phyloP scores from a whole-genome alignment of 1,140 invertebrate species.

The Cydia strobilella region DNA sequence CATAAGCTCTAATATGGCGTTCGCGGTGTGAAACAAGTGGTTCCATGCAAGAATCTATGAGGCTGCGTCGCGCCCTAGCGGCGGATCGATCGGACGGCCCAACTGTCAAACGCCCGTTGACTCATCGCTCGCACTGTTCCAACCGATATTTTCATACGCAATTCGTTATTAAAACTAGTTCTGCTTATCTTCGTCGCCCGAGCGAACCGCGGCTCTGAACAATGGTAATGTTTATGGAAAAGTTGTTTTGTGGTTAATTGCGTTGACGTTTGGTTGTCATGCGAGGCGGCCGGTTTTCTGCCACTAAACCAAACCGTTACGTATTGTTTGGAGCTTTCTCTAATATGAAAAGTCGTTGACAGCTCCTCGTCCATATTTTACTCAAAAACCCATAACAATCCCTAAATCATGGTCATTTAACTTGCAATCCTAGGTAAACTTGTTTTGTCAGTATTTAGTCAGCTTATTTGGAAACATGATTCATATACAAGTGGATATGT shows the following conservation, averaged over 20 bases:
- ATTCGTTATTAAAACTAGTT: constrained; percentile 54
- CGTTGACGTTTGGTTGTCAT: constrained; percentile 23
- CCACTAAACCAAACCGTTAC: neutral
- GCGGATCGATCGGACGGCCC: constrained; percentile 72
- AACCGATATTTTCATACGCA: constrained; percentile 68
- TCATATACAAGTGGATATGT: neutral
- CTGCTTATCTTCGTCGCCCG: constrained; percentile 44
- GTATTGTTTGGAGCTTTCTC: neutral
- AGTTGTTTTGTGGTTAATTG: constrained; percentile 1
- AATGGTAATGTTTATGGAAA: constrained; percentile 42
- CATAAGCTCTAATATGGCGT: constrained; percentile 47
- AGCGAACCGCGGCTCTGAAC: constrained; percentile 35
- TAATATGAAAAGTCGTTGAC: neutral
- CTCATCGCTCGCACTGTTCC: constrained; percentile 59
- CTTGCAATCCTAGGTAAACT: constrained; percentile 17
- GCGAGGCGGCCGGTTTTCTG: constrained; percentile 6
- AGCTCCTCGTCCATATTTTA: neutral
- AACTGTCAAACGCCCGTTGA: constrained; percentile 77
- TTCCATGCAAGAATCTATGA: constrained; percentile 41
- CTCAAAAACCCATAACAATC: neutral
- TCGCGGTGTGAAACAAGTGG: constrained; percentile 47
- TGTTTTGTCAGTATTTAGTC: neutral
- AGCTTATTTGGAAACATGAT: constrained; percentile 14
- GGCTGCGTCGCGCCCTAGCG: constrained; percentile 53
- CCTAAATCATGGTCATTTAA: constrained; percentile 6